These are phyloP conservation scores for Micrasema longulum DNA, from an alignment of 1,140 invertebrate genomes.

Conservation along the genomic window DNA sequence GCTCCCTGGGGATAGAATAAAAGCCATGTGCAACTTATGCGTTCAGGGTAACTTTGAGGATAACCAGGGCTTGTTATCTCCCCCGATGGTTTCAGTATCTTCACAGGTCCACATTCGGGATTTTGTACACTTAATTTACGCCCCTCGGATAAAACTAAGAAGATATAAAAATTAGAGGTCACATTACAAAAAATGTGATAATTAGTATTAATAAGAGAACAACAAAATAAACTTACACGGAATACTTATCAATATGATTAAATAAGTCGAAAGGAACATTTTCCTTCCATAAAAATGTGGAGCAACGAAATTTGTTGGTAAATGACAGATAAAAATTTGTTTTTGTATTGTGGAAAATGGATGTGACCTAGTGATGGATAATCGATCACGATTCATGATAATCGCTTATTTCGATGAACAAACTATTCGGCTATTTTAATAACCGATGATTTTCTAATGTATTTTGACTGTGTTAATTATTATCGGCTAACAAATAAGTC, in stretches of 20 bases:
- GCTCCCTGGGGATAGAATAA: slow-evolving; percentile 34
- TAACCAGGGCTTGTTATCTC: slow-evolving; percentile 44
- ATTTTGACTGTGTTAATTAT: no score
- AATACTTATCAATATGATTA: slow-evolving; percentile 27
- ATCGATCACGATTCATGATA: no score
- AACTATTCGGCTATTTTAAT: no score
- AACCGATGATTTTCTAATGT: no score
- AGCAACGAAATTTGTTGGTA: slow-evolving; percentile 24
- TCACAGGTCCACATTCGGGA: slow-evolving; percentile 34
- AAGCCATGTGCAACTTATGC: slow-evolving; percentile 49
- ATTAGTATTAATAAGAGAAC: neutral
- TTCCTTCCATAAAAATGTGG: slow-evolving; percentile 37
- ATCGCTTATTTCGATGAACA: no score
- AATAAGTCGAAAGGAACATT: slow-evolving; percentile 40
- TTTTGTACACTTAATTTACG: slow-evolving; percentile 18
- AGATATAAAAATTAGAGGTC: slow-evolving; percentile 40
- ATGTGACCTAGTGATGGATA: no score
- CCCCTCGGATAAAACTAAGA: slow-evolving; percentile 41
- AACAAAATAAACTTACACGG: slow-evolving; percentile 12
- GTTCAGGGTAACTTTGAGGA: slow-evolving; percentile 40
- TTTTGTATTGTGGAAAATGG: slow-evolving; percentile 40
- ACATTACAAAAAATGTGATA: slow-evolving; percentile 9
- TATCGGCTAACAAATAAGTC: no score
- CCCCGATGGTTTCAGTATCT: slow-evolving; percentile 23
- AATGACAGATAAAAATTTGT: slow-evolving; percentile 43